phyloP scores from a whole-genome alignment of 1,140 invertebrate genomes.

The Scylla paramamosain region DNA sequence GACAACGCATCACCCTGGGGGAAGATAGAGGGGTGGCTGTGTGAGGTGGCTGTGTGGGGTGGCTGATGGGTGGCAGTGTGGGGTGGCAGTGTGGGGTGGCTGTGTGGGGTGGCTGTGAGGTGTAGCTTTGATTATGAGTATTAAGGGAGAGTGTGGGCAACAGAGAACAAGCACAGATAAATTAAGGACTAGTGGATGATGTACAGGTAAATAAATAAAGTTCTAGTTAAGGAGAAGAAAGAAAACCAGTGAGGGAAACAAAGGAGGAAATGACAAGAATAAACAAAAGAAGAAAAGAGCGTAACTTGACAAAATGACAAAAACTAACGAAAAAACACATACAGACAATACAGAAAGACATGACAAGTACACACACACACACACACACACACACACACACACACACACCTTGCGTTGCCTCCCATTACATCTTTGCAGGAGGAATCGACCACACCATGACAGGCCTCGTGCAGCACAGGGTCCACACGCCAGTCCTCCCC shows the following conservation, averaged over 20 bases:
- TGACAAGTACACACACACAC: not conserved
- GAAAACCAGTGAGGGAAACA: not conserved
- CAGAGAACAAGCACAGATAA: too few species aligned
- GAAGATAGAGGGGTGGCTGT: not conserved
- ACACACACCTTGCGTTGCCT: slow-evolving; percentile 78
- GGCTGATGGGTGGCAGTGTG: not conserved
- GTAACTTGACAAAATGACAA: not conserved
- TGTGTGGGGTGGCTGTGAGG: not conserved
- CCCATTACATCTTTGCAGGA: slow-evolving; percentile 78
- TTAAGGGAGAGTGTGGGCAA: not conserved
- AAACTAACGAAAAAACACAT: not conserved
- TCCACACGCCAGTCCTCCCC: slow-evolving; percentile 96
- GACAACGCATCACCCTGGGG: slow-evolving; percentile 93
- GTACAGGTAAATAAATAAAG: too few species aligned
- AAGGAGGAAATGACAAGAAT: not conserved
- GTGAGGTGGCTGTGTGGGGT: not conserved
- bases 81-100: too few species aligned
- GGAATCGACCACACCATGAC: slow-evolving; percentile 89
- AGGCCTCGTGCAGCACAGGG: slow-evolving; percentile 91
- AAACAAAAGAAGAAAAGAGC: not conserved
- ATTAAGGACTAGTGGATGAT: too few species aligned
- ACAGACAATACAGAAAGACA: not conserved
- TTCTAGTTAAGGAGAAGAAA: not conserved
- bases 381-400: not conserved
- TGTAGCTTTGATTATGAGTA: not conserved